Base-by-base conservation (phyloP, 2,888 invertebrate species). In the Scaptodrosophila latifasciaeformis region DNA sequence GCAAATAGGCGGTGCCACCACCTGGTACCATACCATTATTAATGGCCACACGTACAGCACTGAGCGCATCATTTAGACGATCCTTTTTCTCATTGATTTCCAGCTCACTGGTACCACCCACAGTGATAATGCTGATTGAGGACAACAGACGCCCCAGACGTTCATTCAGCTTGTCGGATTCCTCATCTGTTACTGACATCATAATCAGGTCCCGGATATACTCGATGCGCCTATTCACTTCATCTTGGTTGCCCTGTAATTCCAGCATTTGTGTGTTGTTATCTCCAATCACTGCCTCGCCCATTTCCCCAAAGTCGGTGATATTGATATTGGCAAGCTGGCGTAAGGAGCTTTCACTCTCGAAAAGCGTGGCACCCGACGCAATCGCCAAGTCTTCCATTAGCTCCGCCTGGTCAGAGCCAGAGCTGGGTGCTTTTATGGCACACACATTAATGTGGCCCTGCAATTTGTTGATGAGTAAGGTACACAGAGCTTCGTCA, bases 51-150 rank as follows among this genome's bases (percentile, higher is more conserved):
- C 95, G 89, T 0, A 97, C 97, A 0, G 97, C 96, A 85, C 94
- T 94, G 27, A 97, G 87, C 1, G 97, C 97, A 88, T 97, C 97
- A 82, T 93, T 94, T 1, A 97, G 96, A 57, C 97, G 90, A 82
- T 97, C 97, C 84, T 97, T 97, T 88, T 97, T 97, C 87, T 97
- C 97, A 82, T 94, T 95, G 0, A 97, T 96, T 85, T 97, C 97
- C 4, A 97, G 92, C 75, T 93, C 93, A 80, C 92, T 93, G 49
- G 93, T 93, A 15, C 96, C 97, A 59, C 96, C 96, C 65, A 96
- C 92, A 82, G 91, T 90, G 10, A 93, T 86, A 0, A 93, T 90
- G 3, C 92, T 93, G 29, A 93, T 92, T 39, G 92, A 96, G 19
- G 94, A 94, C 10, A 96, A 92, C 44, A 97, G 87, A 66, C 96